Conservation (phyloP, 2,888 invertebrate species). For the Cryptosula pallasiana region DNA sequence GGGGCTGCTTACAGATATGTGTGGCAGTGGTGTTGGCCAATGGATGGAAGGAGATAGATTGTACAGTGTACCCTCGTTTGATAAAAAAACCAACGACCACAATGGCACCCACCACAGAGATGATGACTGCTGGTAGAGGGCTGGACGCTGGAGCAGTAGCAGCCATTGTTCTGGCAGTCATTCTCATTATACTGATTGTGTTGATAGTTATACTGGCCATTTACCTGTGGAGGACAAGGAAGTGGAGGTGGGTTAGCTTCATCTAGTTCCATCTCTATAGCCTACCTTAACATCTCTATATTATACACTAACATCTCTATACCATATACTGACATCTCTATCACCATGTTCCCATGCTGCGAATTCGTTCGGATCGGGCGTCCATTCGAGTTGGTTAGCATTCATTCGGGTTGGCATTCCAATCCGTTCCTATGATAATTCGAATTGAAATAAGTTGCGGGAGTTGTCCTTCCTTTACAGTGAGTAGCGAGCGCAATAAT, state of each 20-base stretch:
- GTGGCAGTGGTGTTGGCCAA: background rate
- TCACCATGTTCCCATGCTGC: too few relatives aligned
- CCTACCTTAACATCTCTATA: background rate
- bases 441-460: too few relatives aligned
- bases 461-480: too few relatives aligned
- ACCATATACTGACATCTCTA: too few relatives aligned
- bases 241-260: background rate
- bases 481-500: too few relatives aligned
- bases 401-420: too few relatives aligned
- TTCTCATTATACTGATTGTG: constrained; percentile 3
- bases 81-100: constrained; percentile 21
- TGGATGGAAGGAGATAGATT: background rate
- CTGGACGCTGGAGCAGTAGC: background rate
- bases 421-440: too few relatives aligned
- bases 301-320: too few relatives aligned
- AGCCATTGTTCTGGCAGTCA: constrained; percentile 6
- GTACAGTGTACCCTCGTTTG: background rate
- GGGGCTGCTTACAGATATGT: constrained; percentile 1
- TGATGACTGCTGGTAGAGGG: background rate
- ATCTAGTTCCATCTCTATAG: background rate
- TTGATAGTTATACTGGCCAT: background rate
- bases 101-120: constrained; percentile 11
- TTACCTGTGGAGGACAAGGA: constrained; percentile 13
- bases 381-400: too few relatives aligned
- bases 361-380: too few relatives aligned